These are phyloP conservation scores for Anarhynchus alexandrinus DNA, from an alignment of 2,113 vertebrate species.

Conservation along the genomic window DNA sequence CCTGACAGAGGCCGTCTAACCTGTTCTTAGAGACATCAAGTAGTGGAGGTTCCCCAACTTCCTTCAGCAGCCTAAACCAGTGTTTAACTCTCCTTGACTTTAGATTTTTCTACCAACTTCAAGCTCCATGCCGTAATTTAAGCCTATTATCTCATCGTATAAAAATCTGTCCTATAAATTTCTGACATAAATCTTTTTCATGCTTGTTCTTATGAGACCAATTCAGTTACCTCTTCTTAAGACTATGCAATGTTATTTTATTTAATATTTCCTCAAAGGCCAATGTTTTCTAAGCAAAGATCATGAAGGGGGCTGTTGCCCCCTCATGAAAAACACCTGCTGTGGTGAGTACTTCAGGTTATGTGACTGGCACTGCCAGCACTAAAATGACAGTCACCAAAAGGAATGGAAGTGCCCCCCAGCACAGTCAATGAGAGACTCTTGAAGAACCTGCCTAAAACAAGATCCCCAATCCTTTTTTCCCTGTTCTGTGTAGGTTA, in stretches of 20 bases:
- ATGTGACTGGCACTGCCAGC: neutral
- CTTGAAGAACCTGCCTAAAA: neutral
- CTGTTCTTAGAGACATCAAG: neutral
- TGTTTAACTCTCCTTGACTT: neutral
- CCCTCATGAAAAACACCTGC: neutral
- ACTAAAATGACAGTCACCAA: neutral
- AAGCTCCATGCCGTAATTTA: neutral
- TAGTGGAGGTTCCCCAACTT: neutral
- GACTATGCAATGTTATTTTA: neutral
- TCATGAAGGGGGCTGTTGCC: neutral
- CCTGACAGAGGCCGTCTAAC: neutral
- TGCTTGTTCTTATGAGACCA: neutral
- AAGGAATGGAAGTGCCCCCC: neutral
- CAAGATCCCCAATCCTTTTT: accelerated
- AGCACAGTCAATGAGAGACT: neutral
- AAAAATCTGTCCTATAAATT: neutral
- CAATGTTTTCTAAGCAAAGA: neutral
- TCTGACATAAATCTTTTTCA: neutral
- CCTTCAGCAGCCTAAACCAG: neutral
- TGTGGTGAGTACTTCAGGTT: neutral
- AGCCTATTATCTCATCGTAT: neutral
- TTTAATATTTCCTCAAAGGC: neutral
- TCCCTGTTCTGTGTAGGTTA: neutral
- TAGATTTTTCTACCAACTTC: neutral
- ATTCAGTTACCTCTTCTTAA: neutral